Evolutionary conservation across 2,797 vertebrate genomes (phyloP).

Genomic region (Nasua narica): DNA sequence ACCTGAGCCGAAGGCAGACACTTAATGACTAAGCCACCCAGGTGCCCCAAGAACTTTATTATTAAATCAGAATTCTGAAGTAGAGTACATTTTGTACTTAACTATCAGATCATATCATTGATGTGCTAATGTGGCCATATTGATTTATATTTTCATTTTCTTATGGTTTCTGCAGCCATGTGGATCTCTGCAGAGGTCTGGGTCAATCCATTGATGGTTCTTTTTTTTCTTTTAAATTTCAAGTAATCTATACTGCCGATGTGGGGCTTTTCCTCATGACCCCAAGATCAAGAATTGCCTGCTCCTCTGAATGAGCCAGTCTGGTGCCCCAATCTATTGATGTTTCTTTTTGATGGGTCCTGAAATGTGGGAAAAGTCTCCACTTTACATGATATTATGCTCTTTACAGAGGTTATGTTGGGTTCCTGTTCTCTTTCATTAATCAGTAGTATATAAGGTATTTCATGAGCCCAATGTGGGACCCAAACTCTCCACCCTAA

Average conservation of each 20-base stretch:
- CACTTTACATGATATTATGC: not conserved
- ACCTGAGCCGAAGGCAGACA: too few relatives aligned
- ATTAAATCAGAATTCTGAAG: not conserved
- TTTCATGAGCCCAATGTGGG: not conserved
- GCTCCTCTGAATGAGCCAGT: not conserved
- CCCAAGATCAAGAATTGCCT: not conserved
- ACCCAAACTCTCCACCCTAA: not conserved
- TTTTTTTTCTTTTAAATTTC: not conserved
- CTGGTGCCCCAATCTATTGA: not conserved
- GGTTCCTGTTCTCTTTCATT: not conserved
- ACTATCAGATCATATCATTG: not conserved
- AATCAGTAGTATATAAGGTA: not conserved
- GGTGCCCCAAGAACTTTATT: not conserved
- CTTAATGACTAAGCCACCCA: too few relatives aligned
- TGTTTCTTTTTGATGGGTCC: not conserved
- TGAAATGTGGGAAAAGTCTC: not conserved
- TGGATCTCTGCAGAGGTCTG: not conserved
- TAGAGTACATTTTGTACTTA: not conserved
- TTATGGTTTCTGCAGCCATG: not conserved
- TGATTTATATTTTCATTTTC: conserved; percentile 10
- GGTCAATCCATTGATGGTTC: not conserved
- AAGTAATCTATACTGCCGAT: not conserved
- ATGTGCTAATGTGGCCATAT: not conserved
- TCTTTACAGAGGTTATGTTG: not conserved
- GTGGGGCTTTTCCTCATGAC: not conserved